Conservation (phyloP, 2,113 vertebrate genomes). For the Phasianus colchicus region DNA sequence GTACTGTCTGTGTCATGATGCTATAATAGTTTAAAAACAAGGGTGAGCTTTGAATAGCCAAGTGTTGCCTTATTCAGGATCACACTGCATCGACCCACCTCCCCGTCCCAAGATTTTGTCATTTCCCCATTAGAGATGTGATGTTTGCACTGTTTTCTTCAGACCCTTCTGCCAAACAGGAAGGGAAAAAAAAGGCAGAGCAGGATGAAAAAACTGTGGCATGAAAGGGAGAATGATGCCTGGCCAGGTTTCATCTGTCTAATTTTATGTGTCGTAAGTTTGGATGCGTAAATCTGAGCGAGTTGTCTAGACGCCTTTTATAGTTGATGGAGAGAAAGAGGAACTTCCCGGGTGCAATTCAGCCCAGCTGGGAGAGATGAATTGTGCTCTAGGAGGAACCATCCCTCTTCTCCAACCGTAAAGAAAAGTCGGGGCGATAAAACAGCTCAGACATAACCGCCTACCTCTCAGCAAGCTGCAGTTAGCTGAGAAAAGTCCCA, state of each 20-base stretch:
- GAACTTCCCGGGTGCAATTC: constrained; percentile 8
- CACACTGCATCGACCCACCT: too few relatives aligned
- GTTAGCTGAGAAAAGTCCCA: constrained; percentile 20
- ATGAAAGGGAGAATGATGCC: not conserved
- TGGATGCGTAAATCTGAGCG: not conserved
- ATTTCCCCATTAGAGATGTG: not conserved
- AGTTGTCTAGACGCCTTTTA: not conserved
- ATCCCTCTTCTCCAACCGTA: not conserved
- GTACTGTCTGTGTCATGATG: not conserved
- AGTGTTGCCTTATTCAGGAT: not conserved
- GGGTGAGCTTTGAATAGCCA: not conserved
- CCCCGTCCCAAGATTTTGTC: not conserved
- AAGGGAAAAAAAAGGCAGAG: not conserved
- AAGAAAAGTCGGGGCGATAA: not conserved
- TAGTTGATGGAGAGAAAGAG: not conserved
- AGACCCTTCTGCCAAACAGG: not conserved
- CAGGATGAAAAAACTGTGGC: not conserved
- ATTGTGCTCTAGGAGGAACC: constrained; percentile 28
- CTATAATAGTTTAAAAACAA: not conserved
- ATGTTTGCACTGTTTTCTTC: fast-evolving
- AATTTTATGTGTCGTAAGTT: constrained; percentile 7
- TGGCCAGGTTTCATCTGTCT: not conserved
- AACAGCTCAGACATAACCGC: constrained; percentile 25
- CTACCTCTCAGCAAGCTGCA: constrained; percentile 40
- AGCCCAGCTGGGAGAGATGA: constrained; percentile 57